Conservation (phyloP, 2,797 vertebrate genomes). For the Mergus octosetaceus region DNA sequence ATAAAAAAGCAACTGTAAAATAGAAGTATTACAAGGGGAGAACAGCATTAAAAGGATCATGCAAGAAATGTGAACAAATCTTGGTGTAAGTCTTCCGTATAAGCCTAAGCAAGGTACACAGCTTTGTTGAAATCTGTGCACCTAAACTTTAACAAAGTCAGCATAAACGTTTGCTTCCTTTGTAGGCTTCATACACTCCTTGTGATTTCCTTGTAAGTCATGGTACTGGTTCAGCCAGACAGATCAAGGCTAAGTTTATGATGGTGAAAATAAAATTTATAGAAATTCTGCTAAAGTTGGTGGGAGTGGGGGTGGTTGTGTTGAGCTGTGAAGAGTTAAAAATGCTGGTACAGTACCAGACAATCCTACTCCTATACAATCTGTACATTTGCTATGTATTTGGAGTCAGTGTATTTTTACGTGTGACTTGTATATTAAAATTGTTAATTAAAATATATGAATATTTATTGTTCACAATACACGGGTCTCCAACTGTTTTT, state of each 20-base stretch:
- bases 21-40: background rate
- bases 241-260: background rate
- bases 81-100: background rate
- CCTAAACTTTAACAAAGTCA: conserved; percentile 4
- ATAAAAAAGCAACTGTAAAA: background rate
- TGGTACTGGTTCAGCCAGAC: conserved; percentile 26
- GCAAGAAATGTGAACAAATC: background rate
- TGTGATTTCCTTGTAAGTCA: conserved; percentile 35
- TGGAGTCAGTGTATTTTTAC: background rate
- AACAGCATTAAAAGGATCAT: background rate
- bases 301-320: background rate
- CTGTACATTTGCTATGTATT: background rate
- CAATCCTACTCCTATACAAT: background rate
- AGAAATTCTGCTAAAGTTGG: background rate
- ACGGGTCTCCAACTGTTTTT: background rate
- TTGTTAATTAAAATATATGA: background rate
- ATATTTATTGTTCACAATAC: conserved; percentile 30
- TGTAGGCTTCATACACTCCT: conserved; percentile 13
- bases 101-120: background rate
- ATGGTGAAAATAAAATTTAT: conserved; percentile 32
- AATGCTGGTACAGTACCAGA: background rate
- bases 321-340: conserved; percentile 10
- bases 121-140: background rate
- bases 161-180: conserved; percentile 21
- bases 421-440: background rate